Evolutionary conservation across 2,113 vertebrate genomes (phyloP).

Genomic region (Madoqua kirkii): DNA sequence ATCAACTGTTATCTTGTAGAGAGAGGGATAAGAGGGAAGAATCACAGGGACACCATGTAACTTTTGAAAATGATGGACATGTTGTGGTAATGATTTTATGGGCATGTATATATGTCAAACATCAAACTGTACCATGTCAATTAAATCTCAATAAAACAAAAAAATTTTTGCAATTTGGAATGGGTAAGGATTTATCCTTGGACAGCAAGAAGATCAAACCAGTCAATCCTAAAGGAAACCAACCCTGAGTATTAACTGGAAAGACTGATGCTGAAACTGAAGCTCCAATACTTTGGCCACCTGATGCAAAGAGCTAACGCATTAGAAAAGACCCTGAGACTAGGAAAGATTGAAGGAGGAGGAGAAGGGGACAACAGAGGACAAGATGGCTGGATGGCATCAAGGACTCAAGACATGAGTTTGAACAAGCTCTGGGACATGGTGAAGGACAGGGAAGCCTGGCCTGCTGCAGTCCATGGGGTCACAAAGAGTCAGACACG

Average conservation of each 20-base stretch:
- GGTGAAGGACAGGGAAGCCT: background rate
- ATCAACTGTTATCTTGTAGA: background rate
- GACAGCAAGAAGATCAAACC: background rate
- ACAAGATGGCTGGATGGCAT: background rate
- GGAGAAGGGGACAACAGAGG: background rate
- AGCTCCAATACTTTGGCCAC: background rate
- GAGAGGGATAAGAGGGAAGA: background rate
- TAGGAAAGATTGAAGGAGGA: background rate
- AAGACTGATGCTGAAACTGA: background rate
- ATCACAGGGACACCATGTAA: background rate
- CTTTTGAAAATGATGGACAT: background rate
- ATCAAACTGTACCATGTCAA: background rate
- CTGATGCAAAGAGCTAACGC: background rate
- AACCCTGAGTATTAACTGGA: background rate
- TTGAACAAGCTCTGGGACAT: background rate
- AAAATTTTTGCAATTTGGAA: background rate
- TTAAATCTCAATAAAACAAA: background rate
- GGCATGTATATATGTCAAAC: background rate
- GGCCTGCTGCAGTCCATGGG: background rate
- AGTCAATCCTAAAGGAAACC: background rate
- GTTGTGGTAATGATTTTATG: background rate
- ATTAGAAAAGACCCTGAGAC: background rate
- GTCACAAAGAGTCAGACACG: background rate
- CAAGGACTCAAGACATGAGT: background rate
- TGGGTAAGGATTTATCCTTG: background rate